Evolutionary conservation across 2,113 vertebrate genomes (phyloP).

Genomic region (Syngnathus floridae): DNA sequence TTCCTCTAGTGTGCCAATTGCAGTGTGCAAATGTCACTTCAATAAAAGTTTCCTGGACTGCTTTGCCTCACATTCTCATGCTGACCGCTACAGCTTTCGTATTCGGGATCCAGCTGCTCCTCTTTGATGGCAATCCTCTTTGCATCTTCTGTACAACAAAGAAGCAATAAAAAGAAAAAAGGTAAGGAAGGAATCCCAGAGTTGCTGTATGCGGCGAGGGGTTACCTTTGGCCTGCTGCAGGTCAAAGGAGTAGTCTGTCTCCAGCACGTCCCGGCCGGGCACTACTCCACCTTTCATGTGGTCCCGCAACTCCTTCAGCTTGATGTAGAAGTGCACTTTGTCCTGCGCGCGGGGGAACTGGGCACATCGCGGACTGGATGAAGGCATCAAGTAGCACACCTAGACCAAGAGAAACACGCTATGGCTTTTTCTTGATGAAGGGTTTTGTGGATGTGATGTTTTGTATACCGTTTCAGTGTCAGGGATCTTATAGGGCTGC

Average conservation of each 20-base stretch:
- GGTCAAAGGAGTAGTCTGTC: conserved; percentile 83
- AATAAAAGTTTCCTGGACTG: conserved; percentile 48
- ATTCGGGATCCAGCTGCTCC: conserved; percentile 91
- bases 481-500: conserved; percentile 93
- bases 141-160: conserved; percentile 80
- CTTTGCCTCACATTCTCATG: conserved; percentile 53
- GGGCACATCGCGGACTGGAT: conserved; percentile 94
- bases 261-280: conserved; percentile 75
- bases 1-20: conserved; percentile 14
- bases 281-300: conserved; percentile 75
- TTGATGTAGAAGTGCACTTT: conserved; percentile 99
- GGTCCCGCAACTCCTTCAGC: conserved; percentile 88
- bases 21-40: conserved; percentile 21
- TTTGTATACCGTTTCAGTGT: conserved; percentile 85
- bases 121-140: conserved; percentile 94
- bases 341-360: conserved; percentile 96
- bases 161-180: background rate
- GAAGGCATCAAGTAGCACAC: conserved; percentile 97
- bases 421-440: background rate
- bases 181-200: background rate
- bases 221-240: conserved; percentile 89
- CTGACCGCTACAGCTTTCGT: conserved; percentile 79
- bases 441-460: background rate
- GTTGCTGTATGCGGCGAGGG: background rate
- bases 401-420: conserved; percentile 50